Percentiles rank a stretch among this genome's conserved stretches.
Conservation (phyloP, 2,888 invertebrate species). For the Boloria euphrosyne region DNA sequence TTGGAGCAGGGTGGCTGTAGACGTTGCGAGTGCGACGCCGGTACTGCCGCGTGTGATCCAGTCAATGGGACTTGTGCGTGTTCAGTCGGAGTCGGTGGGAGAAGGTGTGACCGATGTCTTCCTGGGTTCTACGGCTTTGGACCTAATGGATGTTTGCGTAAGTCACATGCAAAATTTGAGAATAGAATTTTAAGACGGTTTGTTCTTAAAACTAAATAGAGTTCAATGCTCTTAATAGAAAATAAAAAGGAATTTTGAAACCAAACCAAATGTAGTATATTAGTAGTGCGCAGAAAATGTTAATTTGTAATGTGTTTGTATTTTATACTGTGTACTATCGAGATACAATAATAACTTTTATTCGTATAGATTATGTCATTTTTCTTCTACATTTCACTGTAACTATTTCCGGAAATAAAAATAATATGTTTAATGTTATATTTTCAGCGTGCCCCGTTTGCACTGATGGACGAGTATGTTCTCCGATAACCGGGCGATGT, state of each 20-base stretch:
- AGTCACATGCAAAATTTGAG: conserved; percentile 50
- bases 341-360: no score
- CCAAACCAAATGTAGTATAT: no score
- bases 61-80: conserved; percentile 90
- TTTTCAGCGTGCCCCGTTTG: conserved; percentile 88
- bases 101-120: conserved; percentile 87
- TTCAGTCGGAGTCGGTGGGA: conserved; percentile 88
- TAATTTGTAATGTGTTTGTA: no score
- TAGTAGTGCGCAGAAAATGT: no score
- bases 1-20: conserved; percentile 88
- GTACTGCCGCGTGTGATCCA: conserved; percentile 89
- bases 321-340: no score
- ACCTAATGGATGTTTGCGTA: conserved; percentile 89
- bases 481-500: conserved; percentile 94
- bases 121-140: conserved; percentile 91
- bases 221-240: no score
- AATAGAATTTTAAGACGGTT: not conserved
- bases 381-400: no score
- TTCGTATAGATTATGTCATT: no score
- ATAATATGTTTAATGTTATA: conserved; percentile 23
- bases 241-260: no score
- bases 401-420: no score
- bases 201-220: no score
- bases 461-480: conserved; percentile 93
- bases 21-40: conserved; percentile 89